Conservation (phyloP, 2,797 vertebrate species). For the Enteromius thamalakanensis region DNA sequence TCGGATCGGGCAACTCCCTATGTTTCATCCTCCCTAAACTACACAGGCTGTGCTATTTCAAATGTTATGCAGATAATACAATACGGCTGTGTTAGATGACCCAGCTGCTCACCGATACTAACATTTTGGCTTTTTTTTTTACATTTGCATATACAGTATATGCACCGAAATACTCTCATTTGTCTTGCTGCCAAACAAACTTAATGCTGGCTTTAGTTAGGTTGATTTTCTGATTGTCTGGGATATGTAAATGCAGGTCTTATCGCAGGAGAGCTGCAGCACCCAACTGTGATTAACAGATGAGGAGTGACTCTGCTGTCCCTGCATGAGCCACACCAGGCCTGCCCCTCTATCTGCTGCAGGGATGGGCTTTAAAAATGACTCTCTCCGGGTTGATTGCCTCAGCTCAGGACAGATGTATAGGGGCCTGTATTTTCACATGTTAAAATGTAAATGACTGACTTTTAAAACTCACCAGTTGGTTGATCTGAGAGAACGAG, state of each 20-base stretch:
- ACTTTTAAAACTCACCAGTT: conserved; percentile 84
- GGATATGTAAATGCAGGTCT: not conserved
- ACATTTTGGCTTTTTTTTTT: not conserved
- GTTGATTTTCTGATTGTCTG: conserved; percentile 14
- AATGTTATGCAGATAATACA: not conserved
- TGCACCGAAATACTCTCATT: not conserved
- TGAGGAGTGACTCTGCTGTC: conserved; percentile 25
- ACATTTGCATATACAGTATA: not conserved
- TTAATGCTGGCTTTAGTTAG: not conserved
- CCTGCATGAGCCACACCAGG: conserved; percentile 5
- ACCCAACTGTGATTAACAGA: conserved; percentile 10
- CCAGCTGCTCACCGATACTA: not conserved
- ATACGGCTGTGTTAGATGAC: not conserved
- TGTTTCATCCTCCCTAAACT: conserved; percentile 6
- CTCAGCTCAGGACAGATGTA: not conserved
- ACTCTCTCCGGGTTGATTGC: not conserved
- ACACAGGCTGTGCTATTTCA: not conserved
- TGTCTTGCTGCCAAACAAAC: not conserved
- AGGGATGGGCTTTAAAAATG: conserved; percentile 7
- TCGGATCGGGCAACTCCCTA: conserved; percentile 6
- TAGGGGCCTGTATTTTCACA: not conserved
- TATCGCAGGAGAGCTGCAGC: not conserved
- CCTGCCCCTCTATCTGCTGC: not conserved
- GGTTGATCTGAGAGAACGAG: conserved; percentile 97
- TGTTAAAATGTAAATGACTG: not conserved